Conservation (phyloP, 1,140 invertebrate species). For the Drusus annulatus region DNA sequence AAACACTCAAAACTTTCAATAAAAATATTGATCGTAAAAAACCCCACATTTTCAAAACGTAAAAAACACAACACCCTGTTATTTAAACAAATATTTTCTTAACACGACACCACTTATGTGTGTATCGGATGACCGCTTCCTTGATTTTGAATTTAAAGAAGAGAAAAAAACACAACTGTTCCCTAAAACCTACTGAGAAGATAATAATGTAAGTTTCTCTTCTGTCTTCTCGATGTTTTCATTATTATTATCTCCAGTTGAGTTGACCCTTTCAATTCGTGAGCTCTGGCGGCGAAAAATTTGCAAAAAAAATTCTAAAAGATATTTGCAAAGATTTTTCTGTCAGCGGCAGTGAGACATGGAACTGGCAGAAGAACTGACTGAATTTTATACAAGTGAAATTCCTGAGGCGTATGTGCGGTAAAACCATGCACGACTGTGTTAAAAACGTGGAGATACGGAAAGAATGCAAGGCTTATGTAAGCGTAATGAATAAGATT, state of each 20-base stretch:
- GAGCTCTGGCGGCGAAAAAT: too few species aligned
- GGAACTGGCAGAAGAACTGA: too few species aligned
- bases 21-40: not conserved
- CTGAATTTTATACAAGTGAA: too few species aligned
- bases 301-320: too few species aligned
- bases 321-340: too few species aligned
- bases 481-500: too few species aligned
- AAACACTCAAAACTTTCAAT: not conserved
- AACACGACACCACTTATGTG: constrained; percentile 26
- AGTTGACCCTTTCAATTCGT: not conserved
- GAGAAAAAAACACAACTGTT: not conserved
- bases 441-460: too few species aligned
- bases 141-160: constrained; percentile 43
- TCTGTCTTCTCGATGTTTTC: not conserved
- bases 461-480: too few species aligned
- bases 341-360: too few species aligned
- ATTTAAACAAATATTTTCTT: constrained; percentile 1
- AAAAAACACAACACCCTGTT: not conserved
- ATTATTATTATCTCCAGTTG: not conserved
- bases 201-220: not conserved
- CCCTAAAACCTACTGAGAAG: too few species aligned
- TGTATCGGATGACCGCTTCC: constrained; percentile 52
- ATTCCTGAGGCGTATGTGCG: too few species aligned
- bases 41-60: constrained; percentile 12
- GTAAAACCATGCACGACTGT: too few species aligned